Evolutionary conservation across 2,888 invertebrate genomes (phyloP).

Genomic region (Synergus laeviventris): DNA sequence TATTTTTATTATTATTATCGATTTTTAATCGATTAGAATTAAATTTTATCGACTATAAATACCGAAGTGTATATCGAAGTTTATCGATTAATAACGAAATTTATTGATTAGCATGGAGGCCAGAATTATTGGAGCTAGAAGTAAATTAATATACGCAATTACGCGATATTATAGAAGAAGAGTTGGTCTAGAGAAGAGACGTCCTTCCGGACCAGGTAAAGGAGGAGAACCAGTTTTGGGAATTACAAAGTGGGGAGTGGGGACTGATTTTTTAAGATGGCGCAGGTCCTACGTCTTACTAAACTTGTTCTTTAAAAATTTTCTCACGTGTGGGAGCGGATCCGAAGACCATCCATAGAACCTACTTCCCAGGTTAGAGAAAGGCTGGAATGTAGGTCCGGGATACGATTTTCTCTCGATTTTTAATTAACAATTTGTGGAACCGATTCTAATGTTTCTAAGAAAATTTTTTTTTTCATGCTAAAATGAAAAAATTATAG

Average conservation of each 20-base stretch:
- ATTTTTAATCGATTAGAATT: too few species aligned
- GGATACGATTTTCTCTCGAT: slow-evolving; percentile 13
- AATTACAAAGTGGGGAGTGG: background rate
- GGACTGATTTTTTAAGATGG: background rate
- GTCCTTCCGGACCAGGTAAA: slow-evolving; percentile 28
- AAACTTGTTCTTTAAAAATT: slow-evolving; percentile 20
- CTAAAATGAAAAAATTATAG: too few species aligned
- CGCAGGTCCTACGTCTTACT: background rate
- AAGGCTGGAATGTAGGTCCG: slow-evolving; percentile 34
- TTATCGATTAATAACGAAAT: background rate
- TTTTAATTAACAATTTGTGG: background rate
- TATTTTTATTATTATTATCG: too few species aligned
- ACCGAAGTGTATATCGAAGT: background rate
- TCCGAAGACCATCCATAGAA: background rate
- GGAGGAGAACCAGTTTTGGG: background rate
- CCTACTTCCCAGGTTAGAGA: slow-evolving; percentile 4
- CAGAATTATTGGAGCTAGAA: background rate
- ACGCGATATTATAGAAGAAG: background rate
- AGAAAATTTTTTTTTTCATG: too few species aligned
- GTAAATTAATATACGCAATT: background rate
- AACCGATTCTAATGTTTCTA: background rate
- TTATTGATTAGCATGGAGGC: too few species aligned
- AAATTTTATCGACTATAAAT: too few species aligned
- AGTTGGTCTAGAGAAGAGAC: background rate
- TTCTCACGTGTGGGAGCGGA: slow-evolving; percentile 1